phyloP scores from a whole-genome alignment of 2,113 vertebrate genomes.

The Hemicordylus capensis region DNA sequence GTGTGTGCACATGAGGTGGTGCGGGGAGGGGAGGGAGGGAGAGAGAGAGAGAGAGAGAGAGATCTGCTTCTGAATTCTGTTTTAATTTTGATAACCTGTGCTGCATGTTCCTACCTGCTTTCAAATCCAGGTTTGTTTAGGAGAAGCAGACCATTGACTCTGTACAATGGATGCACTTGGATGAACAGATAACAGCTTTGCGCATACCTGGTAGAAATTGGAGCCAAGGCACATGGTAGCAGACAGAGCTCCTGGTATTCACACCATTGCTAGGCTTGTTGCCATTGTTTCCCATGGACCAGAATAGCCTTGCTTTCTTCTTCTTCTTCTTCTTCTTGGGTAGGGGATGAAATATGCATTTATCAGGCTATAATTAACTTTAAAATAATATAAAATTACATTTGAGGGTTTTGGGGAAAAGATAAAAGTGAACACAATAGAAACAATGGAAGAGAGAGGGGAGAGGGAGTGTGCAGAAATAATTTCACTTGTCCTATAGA shows the following conservation, averaged over 20 bases:
- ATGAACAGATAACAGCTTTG: not conserved
- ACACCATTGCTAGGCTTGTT: not conserved
- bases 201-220: not conserved
- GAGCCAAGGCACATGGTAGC: not conserved
- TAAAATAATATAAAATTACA: too few species aligned
- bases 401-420: too few species aligned
- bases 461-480: too few species aligned
- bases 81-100: not conserved
- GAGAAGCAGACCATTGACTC: not conserved
- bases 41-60: too few species aligned
- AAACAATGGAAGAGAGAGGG: too few species aligned
- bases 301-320: not conserved
- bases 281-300: not conserved
- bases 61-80: not conserved
- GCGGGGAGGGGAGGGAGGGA: too few species aligned
- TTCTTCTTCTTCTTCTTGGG: not conserved
- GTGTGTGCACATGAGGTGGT: too few species aligned
- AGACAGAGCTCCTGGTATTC: not conserved
- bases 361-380: not conserved
- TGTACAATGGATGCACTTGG: not conserved
- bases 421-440: too few species aligned
- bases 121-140: not conserved
- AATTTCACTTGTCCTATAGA: too few species aligned
- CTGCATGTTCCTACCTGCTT: not conserved
- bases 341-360: not conserved